A percentile compares a stretch with the other conserved stretches of the same genome.
Conservation (phyloP, 2,797 vertebrate genomes). For the Sebastiscus tertius region DNA sequence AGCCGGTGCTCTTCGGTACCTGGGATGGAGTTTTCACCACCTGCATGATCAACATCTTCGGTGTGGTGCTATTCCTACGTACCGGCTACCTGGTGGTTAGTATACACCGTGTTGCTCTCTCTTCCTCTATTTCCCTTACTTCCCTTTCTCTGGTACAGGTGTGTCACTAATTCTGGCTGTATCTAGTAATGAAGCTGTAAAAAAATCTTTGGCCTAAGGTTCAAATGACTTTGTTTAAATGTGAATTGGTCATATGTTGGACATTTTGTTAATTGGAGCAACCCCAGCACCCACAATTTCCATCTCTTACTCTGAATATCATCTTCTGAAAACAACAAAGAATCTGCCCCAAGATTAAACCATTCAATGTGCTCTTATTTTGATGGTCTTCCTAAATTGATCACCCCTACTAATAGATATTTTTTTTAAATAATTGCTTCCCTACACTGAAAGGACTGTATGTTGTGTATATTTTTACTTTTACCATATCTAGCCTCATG, state of each 20-base stretch:
- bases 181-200: not conserved
- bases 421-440: no score
- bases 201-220: no score
- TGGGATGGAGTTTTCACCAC: conserved; percentile 99
- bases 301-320: no score
- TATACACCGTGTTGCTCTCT: not conserved
- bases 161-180: not conserved
- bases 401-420: not conserved
- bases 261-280: no score
- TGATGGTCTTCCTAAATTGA: not conserved
- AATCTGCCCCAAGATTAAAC: no score
- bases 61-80: conserved; percentile 95
- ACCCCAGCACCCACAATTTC: no score
- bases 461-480: not conserved
- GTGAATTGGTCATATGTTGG: no score
- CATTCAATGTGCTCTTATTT: no score
- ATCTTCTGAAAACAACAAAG: no score
- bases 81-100: conserved; percentile 98
- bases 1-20: conserved; percentile 95
- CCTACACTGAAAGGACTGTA: not conserved
- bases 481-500: not conserved
- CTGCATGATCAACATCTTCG: conserved; percentile 99
- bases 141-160: not conserved
- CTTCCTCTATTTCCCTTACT: not conserved
- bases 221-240: no score